These are phyloP conservation scores for Cardiocondyla obscurior DNA, from an alignment of 1,140 invertebrate genomes.

Conservation along the genomic window DNA sequence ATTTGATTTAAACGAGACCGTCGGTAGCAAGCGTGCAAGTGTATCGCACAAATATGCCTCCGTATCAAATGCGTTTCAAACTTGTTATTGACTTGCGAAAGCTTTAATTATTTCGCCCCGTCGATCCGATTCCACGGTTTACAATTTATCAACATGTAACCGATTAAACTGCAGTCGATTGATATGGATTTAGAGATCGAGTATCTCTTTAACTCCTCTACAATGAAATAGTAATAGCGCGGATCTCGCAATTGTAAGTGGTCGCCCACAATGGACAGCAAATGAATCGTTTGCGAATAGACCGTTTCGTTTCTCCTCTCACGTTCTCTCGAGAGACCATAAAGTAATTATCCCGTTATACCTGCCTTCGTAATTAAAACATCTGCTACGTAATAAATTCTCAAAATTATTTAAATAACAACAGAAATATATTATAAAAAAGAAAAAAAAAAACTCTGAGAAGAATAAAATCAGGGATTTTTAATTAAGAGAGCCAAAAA, in stretches of 20 bases:
- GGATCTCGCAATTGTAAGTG: slow-evolving; percentile 21
- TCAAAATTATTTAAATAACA: not conserved
- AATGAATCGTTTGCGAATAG: slow-evolving; percentile 34
- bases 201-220: slow-evolving; percentile 47
- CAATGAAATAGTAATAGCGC: slow-evolving; percentile 19
- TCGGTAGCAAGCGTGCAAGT: slow-evolving; percentile 27
- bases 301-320: not conserved
- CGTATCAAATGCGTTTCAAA: not conserved
- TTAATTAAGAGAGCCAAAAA: not conserved
- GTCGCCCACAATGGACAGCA: slow-evolving; percentile 13
- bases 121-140: slow-evolving; percentile 55
- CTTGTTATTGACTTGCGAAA: slow-evolving; percentile 25
- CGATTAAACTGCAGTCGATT: slow-evolving; percentile 53
- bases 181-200: slow-evolving; percentile 47
- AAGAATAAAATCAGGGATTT: not conserved
- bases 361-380: not conserved
- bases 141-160: slow-evolving; percentile 62
- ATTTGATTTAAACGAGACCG: not conserved
- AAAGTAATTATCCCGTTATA: slow-evolving; percentile 46
- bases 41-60: not conserved
- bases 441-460: not conserved
- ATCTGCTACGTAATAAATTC: not conserved
- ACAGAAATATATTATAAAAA: no score
- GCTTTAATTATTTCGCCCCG: slow-evolving; percentile 50
- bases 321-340: not conserved